These are phyloP conservation scores for Eupithecia vulgata DNA, from an alignment of 2,888 invertebrate genomes.

Conservation along the genomic window DNA sequence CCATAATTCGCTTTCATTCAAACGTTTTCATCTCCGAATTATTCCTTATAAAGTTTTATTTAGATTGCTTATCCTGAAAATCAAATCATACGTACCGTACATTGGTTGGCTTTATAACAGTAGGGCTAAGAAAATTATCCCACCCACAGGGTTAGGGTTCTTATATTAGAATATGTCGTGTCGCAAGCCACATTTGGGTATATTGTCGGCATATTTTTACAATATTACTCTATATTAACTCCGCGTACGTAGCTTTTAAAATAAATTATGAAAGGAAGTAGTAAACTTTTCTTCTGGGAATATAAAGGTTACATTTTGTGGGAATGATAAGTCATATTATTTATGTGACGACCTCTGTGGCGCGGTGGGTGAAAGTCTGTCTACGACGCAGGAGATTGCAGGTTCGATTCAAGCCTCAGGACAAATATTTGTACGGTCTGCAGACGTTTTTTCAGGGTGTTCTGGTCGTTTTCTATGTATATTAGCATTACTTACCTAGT, in stretches of 20 bases:
- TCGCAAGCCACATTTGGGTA: conserved; percentile 41
- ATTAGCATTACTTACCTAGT: no score
- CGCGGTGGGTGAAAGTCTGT: no score
- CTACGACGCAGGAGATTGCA: no score
- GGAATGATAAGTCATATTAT: not conserved
- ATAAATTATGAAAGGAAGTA: conserved; percentile 11
- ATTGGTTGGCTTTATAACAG: conserved; percentile 41
- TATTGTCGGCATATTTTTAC: conserved; percentile 40
- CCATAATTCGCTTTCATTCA: conserved; percentile 13
- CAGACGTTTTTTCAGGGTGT: no score
- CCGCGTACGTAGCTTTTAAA: conserved; percentile 19
- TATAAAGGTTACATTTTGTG: not conserved
- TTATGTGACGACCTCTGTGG: no score
- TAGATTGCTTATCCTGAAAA: conserved; percentile 7
- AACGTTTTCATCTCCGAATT: not conserved
- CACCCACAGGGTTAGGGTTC: conserved; percentile 47
- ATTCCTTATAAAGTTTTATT: not conserved
- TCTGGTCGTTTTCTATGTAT: no score
- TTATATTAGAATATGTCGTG: conserved; percentile 49
- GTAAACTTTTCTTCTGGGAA: not conserved
- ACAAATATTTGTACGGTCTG: no score
- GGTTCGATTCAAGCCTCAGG: no score
- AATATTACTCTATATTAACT: conserved; percentile 41
- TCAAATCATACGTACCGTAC: conserved; percentile 23
- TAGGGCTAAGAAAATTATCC: conserved; percentile 45